These are phyloP conservation scores for Sarcophaga variegata DNA, from an alignment of 2,888 invertebrate genomes.

Conservation along the genomic window DNA sequence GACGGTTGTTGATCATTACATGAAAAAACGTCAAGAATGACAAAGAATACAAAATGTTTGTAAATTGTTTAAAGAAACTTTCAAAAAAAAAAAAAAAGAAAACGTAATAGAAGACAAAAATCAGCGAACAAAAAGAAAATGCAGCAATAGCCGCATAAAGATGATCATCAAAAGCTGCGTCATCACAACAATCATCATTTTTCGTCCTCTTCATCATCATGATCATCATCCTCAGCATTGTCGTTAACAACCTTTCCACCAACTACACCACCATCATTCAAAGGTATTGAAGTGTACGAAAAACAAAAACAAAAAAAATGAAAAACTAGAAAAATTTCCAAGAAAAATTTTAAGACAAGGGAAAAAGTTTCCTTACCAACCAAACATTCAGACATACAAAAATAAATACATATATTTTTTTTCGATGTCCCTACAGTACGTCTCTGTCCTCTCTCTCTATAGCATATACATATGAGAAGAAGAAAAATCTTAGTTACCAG, in stretches of 20 bases:
- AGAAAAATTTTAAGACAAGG: constrained; percentile 60
- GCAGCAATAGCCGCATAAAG: constrained; percentile 42
- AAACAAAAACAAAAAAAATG: background rate
- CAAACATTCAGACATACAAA: background rate
- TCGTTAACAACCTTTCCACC: constrained; percentile 35
- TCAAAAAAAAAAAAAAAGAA: constrained; percentile 38
- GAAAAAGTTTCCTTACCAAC: constrained; percentile 36
- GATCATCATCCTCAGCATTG: constrained; percentile 16
- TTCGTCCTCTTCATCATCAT: constrained; percentile 45
- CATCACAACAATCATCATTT: constrained; percentile 52
- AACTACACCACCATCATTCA: constrained; percentile 51
- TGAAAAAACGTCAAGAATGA: constrained; percentile 69
- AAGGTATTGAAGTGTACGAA: constrained; percentile 48
- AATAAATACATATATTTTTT: background rate
- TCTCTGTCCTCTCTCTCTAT: background rate
- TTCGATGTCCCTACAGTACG: background rate
- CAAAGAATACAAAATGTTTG: constrained; percentile 66
- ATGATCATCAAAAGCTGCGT: constrained; percentile 65
- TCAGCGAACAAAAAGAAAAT: constrained; percentile 40
- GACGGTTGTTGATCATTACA: constrained; percentile 71
- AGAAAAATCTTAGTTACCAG: constrained; percentile 25
- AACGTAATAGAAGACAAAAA: constrained; percentile 65
- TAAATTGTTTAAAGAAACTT: constrained; percentile 46
- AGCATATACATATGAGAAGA: constrained; percentile 43
- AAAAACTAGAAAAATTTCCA: constrained; percentile 55